These are phyloP conservation scores for Callithrix jacchus DNA, from an alignment of 2,113 vertebrate genomes.

Conservation along the genomic window DNA sequence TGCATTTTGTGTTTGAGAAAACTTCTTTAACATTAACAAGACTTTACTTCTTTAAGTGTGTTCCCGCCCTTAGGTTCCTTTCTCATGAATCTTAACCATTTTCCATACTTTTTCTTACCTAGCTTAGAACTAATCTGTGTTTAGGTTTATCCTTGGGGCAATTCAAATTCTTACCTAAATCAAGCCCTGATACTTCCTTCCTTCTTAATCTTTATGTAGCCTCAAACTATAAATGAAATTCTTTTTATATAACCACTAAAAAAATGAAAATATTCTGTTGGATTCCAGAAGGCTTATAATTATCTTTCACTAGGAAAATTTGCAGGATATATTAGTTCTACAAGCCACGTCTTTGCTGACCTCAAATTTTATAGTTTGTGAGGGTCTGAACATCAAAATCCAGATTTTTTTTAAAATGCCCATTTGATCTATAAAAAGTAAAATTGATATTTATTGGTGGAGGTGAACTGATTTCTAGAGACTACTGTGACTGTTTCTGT, in stretches of 20 bases:
- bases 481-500: neutral
- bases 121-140: constrained; percentile 24
- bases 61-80: neutral
- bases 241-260: constrained; percentile 48
- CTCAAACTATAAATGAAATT: constrained; percentile 47
- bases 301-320: constrained; percentile 31
- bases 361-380: neutral
- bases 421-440: neutral
- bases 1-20: neutral
- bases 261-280: constrained; percentile 34
- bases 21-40: constrained; percentile 47
- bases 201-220: constrained; percentile 50
- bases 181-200: constrained; percentile 12
- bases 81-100: constrained; percentile 34
- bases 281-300: constrained; percentile 24
- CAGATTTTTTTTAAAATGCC: neutral
- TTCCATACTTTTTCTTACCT: neutral
- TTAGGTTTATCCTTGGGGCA: constrained; percentile 40
- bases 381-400: constrained; percentile 25
- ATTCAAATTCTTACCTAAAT: constrained; percentile 59
- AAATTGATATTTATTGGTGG: neutral
- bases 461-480: neutral
- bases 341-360: neutral
- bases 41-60: neutral
- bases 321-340: neutral